These are phyloP conservation scores for Agriopis marginaria DNA, from an alignment of 2,888 invertebrate species.

Conservation along the genomic window DNA sequence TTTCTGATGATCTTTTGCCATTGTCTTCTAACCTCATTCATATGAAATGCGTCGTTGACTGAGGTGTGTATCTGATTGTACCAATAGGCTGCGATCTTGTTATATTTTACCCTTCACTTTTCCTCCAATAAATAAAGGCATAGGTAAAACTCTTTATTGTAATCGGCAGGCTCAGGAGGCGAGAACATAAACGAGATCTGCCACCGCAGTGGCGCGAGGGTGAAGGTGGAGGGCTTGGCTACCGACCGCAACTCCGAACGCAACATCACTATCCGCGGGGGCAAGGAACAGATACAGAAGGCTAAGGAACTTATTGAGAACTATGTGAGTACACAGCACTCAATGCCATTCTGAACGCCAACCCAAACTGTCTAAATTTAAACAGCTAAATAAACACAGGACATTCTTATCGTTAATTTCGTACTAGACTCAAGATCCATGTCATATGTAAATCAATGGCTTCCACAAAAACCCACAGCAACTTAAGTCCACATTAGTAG, in stretches of 20 bases:
- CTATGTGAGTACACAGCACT: constrained; percentile 79
- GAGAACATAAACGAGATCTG: constrained; percentile 90
- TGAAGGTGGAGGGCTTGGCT: constrained; percentile 85
- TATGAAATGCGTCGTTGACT: no score
- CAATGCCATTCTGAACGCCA: background rate
- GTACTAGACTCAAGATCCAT: no score
- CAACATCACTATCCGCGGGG: constrained; percentile 86
- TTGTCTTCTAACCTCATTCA: no score
- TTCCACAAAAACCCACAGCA: no score
- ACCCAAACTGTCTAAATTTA: no score
- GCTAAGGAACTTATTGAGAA: constrained; percentile 91
- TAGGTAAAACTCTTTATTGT: background rate
- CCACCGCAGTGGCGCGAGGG: constrained; percentile 90
- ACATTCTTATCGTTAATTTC: no score
- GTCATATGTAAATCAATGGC: no score
- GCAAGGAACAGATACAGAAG: constrained; percentile 90
- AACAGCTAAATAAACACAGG: no score
- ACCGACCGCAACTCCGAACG: constrained; percentile 57
- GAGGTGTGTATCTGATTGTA: no score
- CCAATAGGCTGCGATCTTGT: background rate
- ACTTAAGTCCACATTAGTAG: no score
- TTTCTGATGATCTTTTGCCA: no score
- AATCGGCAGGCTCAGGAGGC: constrained; percentile 87
- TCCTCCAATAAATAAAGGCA: background rate
- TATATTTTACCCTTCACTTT: no score